A percentile compares a stretch with the other conserved stretches of the same genome.
phyloP scores from a whole-genome alignment of 2,797 vertebrate species.

The Decapterus maruadsi region DNA sequence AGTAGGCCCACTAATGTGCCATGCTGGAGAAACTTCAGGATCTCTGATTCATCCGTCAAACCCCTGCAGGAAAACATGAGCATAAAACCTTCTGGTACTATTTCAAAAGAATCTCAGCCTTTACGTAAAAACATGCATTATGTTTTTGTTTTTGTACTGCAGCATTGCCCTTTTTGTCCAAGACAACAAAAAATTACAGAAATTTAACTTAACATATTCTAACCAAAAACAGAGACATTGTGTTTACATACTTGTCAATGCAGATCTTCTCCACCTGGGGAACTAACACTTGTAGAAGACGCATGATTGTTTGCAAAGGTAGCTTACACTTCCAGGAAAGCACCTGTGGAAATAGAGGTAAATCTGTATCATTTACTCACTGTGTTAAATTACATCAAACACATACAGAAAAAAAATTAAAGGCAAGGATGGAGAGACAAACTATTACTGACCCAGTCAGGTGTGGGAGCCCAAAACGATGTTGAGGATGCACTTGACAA shows the following conservation, averaged over 20 bases:
- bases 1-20: constrained; percentile 97
- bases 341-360: constrained; percentile 79
- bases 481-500: constrained; percentile 88
- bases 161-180: too few species aligned
- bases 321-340: constrained; percentile 97
- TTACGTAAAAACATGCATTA: too few species aligned
- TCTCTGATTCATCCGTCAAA: constrained; percentile 97
- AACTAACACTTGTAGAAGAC: constrained; percentile 96
- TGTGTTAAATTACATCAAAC: neutral
- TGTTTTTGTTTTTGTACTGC: too few species aligned
- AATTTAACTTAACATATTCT: neutral
- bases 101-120: neutral
- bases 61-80: constrained; percentile 84
- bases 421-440: neutral
- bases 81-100: neutral
- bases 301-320: constrained; percentile 98
- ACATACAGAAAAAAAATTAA: neutral
- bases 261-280: constrained; percentile 99
- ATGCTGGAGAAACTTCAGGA: constrained; percentile 97
- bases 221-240: neutral
- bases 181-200: too few species aligned
- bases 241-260: constrained; percentile 93
- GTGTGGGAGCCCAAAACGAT: constrained; percentile 90
- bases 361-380: neutral
- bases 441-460: constrained; percentile 92